Base-by-base conservation (phyloP, 2,797 vertebrate genomes). In the Anguilla obscura region DNA sequence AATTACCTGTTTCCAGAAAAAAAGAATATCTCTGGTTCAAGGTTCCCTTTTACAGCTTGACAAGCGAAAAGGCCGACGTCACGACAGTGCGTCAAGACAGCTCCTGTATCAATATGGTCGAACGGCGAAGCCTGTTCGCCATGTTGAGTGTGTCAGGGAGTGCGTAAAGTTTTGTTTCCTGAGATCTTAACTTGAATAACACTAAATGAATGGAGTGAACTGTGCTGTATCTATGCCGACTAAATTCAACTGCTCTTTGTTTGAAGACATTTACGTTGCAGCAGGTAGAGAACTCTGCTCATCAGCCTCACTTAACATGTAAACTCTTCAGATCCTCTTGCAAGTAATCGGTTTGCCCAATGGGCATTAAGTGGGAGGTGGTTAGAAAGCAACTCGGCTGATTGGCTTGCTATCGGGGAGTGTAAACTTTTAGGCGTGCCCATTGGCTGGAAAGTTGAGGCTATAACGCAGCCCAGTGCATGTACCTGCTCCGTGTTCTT, bases 401-500 rank as follows among this genome's bases (percentile, higher is more conserved):
- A 95, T 94, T 93, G 94, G 94, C 89, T 90, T 36, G 16, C 66
- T 16, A 16, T 9, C 16, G 63, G 92, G 94, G 93, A 63, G 93
- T 92, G 89, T 0, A 2, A 40, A 1, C 8, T 18, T 56, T 76
- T 86, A 24, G 85, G 89, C 69, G 63, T 76, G 80, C 56, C 56
- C 86, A 80, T 83, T 16, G 84, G 69, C 30, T 1, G 10, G 36
- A 71, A 58, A 24, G 16, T 33, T 21, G n/a, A 27, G 52, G 14
- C 27, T 18, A 56, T n/a, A 52, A n/a, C 16, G 8, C 16, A 45
- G 21, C 18, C 30, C 30, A n/a, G 48, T 83, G 45, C 45, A 27
- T 83, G 24, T 24, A 52, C 80, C 50, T 50, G 45, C 36, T 2
- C 36, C 4, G n/a, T 83, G 48, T 10, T n/a, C 24, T 18, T 50